phyloP scores from a whole-genome alignment of 2,888 invertebrate genomes.

The Eupithecia abbreviata region DNA sequence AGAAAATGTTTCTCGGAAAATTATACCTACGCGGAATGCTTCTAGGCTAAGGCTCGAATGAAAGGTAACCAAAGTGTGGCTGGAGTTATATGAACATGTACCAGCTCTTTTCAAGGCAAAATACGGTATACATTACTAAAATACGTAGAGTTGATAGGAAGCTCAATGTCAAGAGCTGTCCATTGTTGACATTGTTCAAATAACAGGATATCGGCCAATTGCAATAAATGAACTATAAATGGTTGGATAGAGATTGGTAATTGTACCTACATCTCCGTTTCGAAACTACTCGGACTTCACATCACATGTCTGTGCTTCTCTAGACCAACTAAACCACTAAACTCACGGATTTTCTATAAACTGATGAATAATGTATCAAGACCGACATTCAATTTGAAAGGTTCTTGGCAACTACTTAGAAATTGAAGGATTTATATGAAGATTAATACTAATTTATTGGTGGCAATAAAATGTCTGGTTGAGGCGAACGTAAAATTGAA shows the following conservation, averaged over 20 bases:
- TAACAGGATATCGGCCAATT: constrained; percentile 53
- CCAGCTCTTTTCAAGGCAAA: background rate
- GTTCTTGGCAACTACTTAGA: constrained; percentile 15
- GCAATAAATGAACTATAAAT: constrained; percentile 43
- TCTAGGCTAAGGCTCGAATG: constrained; percentile 3
- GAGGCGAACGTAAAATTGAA: background rate
- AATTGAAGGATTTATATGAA: constrained; percentile 17
- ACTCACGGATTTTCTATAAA: constrained; percentile 12
- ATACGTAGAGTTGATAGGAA: constrained; percentile 22
- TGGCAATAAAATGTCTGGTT: constrained; percentile 1
- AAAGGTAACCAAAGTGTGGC: background rate
- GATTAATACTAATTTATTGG: constrained; percentile 12
- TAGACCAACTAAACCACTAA: background rate
- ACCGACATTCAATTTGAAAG: constrained; percentile 15
- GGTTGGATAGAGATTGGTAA: constrained; percentile 37
- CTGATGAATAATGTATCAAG: constrained; percentile 18
- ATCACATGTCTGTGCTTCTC: background rate
- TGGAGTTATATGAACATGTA: background rate
- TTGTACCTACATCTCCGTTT: constrained; percentile 30
- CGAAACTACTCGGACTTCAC: constrained; percentile 19
- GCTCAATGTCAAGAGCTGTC: constrained; percentile 36
- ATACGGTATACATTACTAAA: background rate
- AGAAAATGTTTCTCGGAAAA: constrained; percentile 27
- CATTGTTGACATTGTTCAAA: constrained; percentile 29
- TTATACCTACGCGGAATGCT: background rate